These are phyloP conservation scores for Stegophylla sp. DNA, from an alignment of 2,888 invertebrate species.

Conservation along the genomic window DNA sequence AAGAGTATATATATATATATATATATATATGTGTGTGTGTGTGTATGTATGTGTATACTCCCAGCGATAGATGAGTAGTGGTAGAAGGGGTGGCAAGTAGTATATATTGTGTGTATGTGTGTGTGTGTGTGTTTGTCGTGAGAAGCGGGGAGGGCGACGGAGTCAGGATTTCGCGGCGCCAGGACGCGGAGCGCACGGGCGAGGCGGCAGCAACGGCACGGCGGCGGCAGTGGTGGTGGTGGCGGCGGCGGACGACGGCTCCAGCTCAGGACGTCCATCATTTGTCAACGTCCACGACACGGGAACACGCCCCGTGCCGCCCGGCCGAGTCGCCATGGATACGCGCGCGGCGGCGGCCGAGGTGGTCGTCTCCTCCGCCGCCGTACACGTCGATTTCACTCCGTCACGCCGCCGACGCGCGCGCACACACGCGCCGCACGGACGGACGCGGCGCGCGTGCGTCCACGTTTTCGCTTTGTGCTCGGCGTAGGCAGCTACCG, in stretches of 20 bases:
- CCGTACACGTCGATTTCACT: slow-evolving; percentile 48
- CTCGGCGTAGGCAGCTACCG: slow-evolving; percentile 30
- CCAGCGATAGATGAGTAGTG: no score
- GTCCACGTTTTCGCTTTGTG: slow-evolving; percentile 33
- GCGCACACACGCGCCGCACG: slow-evolving; percentile 11
- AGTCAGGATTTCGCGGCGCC: slow-evolving; percentile 34
- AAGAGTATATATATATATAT: slow-evolving; percentile 13
- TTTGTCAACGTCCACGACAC: slow-evolving; percentile 55
- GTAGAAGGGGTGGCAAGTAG: neutral
- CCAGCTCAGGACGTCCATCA: slow-evolving; percentile 56
- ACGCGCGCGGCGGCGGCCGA: slow-evolving; percentile 25
- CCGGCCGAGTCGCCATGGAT: slow-evolving; percentile 47
- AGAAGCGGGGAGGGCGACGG: neutral
- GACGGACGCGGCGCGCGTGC: slow-evolving; percentile 13
- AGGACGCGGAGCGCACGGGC: slow-evolving; percentile 26
- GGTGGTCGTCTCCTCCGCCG: neutral
- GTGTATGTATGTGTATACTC: neutral
- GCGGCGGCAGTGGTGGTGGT: slow-evolving; percentile 36
- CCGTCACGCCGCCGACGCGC: slow-evolving; percentile 48
- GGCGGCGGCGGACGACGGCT: slow-evolving; percentile 32
- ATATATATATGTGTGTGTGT: neutral
- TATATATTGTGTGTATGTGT: neutral
- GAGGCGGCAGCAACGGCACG: slow-evolving; percentile 4
- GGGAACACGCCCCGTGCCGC: slow-evolving; percentile 53
- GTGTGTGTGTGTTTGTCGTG: neutral